Evolutionary conservation across 2,113 vertebrate genomes (phyloP).

Genomic region (Crocuta crocuta): DNA sequence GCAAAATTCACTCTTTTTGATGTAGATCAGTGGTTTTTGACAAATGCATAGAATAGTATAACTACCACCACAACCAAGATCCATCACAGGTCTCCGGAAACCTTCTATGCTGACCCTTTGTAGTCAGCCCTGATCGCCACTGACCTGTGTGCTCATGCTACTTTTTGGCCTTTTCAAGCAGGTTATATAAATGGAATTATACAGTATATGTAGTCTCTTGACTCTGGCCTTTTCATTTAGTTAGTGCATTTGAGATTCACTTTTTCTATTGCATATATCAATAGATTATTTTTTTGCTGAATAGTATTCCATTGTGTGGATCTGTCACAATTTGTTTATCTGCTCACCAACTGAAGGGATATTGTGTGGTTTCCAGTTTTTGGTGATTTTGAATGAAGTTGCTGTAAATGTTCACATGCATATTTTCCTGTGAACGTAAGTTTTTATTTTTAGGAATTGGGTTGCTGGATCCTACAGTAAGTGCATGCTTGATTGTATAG

Average conservation of each 20-base stretch:
- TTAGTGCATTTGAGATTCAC: slow-evolving; percentile 11
- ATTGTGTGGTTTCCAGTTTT: background rate
- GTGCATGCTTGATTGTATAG: background rate
- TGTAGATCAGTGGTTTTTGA: background rate
- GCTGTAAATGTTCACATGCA: background rate
- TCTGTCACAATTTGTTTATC: background rate
- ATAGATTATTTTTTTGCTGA: background rate
- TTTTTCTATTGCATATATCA: background rate
- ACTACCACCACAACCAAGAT: background rate
- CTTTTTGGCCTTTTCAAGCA: background rate
- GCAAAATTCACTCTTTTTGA: background rate
- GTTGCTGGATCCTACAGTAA: background rate
- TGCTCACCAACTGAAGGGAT: background rate
- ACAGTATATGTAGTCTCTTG: background rate
- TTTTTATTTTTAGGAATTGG: background rate
- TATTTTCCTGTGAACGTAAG: background rate
- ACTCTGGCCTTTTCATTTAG: background rate
- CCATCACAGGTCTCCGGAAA: background rate
- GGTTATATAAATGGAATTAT: background rate
- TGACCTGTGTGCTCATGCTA: background rate
- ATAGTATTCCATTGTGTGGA: background rate
- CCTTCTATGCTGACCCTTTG: background rate
- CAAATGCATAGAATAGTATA: background rate
- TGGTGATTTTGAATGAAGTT: background rate
- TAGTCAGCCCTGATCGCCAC: background rate